Evolutionary conservation across 2,113 vertebrate species (phyloP).

Genomic region (Peromyscus polionotus): DNA sequence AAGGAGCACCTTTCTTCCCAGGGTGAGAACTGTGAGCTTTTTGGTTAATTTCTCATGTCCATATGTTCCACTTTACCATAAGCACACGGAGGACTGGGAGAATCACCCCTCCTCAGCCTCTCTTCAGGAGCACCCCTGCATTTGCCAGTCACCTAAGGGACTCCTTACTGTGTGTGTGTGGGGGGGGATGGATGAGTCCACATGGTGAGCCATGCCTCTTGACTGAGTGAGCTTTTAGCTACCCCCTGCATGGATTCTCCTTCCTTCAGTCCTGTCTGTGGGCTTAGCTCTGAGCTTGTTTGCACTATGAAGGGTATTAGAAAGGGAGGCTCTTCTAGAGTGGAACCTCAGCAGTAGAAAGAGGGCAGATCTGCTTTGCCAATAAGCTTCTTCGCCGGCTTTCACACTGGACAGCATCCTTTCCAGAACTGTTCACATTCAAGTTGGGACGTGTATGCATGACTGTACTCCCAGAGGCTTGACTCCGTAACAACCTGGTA

Average conservation of each 20-base stretch:
- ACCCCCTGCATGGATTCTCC: background rate
- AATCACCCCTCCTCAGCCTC: background rate
- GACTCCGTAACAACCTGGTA: no score
- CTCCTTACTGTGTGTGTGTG: accelerated
- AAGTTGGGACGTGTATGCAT: accelerated
- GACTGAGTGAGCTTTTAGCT: no score
- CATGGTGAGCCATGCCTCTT: no score
- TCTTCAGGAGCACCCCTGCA: background rate
- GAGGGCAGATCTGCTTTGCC: background rate
- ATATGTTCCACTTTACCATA: background rate
- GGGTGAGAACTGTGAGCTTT: background rate
- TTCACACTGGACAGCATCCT: background rate
- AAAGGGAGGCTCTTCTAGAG: background rate
- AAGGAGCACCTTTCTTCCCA: background rate
- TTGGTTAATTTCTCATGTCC: background rate
- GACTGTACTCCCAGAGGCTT: background rate
- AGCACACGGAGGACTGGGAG: accelerated
- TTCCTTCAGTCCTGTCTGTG: background rate
- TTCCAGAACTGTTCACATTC: accelerated
- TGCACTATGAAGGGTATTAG: background rate
- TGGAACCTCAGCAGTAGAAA: background rate
- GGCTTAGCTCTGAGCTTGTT: background rate
- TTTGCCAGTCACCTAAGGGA: background rate
- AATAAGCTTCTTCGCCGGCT: background rate
- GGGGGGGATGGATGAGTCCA: no score